These are phyloP conservation scores for Hippocampus zosterae DNA, from an alignment of 2,113 vertebrate genomes.

Conservation along the genomic window DNA sequence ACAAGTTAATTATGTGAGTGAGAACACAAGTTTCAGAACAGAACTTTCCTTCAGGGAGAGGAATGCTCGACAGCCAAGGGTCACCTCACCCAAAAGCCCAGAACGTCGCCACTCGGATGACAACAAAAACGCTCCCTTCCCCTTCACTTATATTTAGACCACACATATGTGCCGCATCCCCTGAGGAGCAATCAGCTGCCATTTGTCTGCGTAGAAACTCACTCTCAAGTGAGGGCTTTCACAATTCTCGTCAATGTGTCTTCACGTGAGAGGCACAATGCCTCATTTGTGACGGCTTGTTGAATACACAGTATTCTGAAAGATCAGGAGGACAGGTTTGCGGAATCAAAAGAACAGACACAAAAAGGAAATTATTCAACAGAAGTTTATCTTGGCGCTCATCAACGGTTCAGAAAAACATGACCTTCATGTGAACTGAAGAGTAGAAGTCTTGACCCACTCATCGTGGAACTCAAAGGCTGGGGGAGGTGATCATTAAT, in stretches of 20 bases:
- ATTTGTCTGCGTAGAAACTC: constrained; percentile 48
- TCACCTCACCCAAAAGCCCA: constrained; percentile 16
- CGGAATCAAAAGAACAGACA: constrained; percentile 9
- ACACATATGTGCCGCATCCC: constrained; percentile 38
- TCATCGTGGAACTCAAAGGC: constrained; percentile 13
- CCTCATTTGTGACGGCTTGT: background rate
- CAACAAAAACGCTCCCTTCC: constrained; percentile 54
- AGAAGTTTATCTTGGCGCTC: constrained; percentile 27
- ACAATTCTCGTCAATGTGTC: constrained; percentile 31
- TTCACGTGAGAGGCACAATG: constrained; percentile 1
- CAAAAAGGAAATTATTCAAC: constrained; percentile 10
- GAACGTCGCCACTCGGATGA: constrained; percentile 30
- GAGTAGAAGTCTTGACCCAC: constrained; percentile 4
- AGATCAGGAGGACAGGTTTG: constrained; percentile 22
- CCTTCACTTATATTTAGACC: constrained; percentile 66
- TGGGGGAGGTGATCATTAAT: constrained; percentile 46
- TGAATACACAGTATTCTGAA: constrained; percentile 22
- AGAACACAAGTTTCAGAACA: background rate
- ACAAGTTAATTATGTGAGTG: background rate
- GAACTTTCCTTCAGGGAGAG: background rate
- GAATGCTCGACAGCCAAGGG: constrained; percentile 21
- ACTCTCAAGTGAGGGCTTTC: constrained; percentile 31
- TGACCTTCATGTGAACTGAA: constrained; percentile 34
- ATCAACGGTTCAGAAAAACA: constrained; percentile 23
- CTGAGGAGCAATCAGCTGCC: constrained; percentile 62